Percentiles rank a stretch among this genome's conserved stretches.
Conservation (phyloP, 2,797 vertebrate species). For the Sebastes variabilis region DNA sequence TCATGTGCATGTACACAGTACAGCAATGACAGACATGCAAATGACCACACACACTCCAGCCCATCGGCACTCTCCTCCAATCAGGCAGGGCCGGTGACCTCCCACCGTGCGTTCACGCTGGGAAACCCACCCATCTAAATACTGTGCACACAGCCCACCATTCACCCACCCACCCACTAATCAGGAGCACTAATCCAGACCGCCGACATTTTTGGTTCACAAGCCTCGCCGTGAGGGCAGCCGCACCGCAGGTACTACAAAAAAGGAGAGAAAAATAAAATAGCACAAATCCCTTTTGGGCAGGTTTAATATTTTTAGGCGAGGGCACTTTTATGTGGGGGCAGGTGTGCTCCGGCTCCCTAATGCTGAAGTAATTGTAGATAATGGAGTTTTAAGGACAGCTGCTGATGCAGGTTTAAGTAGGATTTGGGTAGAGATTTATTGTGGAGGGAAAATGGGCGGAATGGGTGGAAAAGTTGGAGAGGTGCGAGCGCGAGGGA, state of each 20-base stretch:
- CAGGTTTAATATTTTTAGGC: constrained; percentile 74
- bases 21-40: constrained; percentile 13
- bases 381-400: constrained; percentile 85
- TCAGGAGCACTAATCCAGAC: constrained; percentile 56
- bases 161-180: constrained; percentile 48
- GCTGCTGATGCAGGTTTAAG: constrained; percentile 80
- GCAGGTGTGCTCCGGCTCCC: constrained; percentile 73
- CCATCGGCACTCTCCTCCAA: constrained; percentile 32
- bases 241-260: constrained; percentile 44
- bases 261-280: constrained; percentile 48
- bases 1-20: background rate
- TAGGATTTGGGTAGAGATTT: constrained; percentile 80
- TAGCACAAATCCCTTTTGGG: constrained; percentile 71
- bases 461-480: constrained; percentile 65
- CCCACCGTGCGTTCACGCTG: constrained; percentile 27
- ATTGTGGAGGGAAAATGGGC: constrained; percentile 60
- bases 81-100: constrained; percentile 42
- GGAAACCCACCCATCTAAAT: constrained; percentile 47
- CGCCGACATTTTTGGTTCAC: constrained; percentile 56
- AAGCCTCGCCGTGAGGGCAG: constrained; percentile 50
- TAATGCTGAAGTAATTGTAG: constrained; percentile 83
- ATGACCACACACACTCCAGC: constrained; percentile 23
- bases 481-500: constrained; percentile 51
- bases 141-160: constrained; percentile 36
- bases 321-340: constrained; percentile 70